These are phyloP conservation scores for Oligia fasciuncula DNA, from an alignment of 2,888 invertebrate species.

Conservation along the genomic window DNA sequence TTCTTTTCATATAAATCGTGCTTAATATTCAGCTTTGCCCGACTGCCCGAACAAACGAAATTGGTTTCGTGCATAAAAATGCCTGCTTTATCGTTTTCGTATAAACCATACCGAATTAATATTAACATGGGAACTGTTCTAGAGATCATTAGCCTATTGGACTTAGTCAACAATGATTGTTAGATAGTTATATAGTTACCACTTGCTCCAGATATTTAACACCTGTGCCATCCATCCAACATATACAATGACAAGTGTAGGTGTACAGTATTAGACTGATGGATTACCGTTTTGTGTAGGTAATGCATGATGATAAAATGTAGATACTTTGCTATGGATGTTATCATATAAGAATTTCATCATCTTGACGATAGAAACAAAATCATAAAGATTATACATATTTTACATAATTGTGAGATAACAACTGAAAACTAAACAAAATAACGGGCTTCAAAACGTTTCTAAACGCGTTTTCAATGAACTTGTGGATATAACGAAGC, in stretches of 20 bases:
- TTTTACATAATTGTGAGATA: background rate
- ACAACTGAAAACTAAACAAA: background rate
- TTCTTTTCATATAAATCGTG: background rate
- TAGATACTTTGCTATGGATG: background rate
- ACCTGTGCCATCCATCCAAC: slow-evolving; percentile 3
- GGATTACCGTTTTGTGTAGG: background rate
- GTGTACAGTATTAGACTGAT: slow-evolving; percentile 17
- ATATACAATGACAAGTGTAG: background rate
- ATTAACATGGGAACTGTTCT: background rate
- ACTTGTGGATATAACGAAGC: background rate
- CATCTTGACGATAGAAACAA: background rate
- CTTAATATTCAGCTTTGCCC: background rate
- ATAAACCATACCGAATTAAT: background rate
- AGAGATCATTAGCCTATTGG: slow-evolving; percentile 3
- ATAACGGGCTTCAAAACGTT: background rate
- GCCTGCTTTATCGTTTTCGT: slow-evolving; percentile 2
- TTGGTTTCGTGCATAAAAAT: slow-evolving; percentile 22
- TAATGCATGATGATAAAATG: slow-evolving; percentile 16
- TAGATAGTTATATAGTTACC: slow-evolving; percentile 9
- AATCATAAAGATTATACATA: slow-evolving; percentile 1
- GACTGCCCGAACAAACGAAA: slow-evolving; percentile 15
- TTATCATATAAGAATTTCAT: slow-evolving; percentile 2
- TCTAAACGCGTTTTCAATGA: background rate
- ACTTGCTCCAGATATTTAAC: background rate
- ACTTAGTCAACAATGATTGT: slow-evolving; percentile 1